These are phyloP conservation scores for Apotomis turbidana DNA, from an alignment of 2,888 invertebrate species.

Conservation along the genomic window DNA sequence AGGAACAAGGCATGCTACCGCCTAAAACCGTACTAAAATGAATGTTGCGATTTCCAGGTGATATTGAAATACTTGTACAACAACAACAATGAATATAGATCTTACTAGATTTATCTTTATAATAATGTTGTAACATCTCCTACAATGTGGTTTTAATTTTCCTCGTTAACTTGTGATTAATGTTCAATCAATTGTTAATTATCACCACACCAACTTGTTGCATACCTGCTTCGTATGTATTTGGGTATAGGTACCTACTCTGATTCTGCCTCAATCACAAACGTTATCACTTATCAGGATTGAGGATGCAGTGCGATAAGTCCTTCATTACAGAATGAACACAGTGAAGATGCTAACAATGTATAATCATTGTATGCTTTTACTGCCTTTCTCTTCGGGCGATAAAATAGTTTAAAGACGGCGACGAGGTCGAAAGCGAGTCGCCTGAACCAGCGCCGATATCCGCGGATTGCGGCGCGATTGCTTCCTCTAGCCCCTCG, in stretches of 20 bases:
- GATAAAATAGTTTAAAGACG: constrained; percentile 19
- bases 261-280: not conserved
- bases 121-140: not conserved
- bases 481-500: not conserved
- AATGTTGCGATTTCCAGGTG: not conserved
- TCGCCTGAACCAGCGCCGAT: not conserved
- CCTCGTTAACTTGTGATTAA: constrained; percentile 14
- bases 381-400: constrained; percentile 25
- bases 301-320: constrained; percentile 10
- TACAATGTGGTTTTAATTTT: constrained; percentile 7
- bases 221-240: not conserved
- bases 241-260: not conserved
- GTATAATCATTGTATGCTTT: constrained; percentile 14
- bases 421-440: not conserved
- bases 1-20: too few relatives aligned
- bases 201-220: constrained; percentile 7
- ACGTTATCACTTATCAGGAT: too few relatives aligned
- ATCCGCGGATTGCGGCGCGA: constrained; percentile 20
- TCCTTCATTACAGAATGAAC: constrained; percentile 5
- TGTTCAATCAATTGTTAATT: constrained; percentile 9
- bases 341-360: not conserved
- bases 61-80: not conserved
- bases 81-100: not conserved
- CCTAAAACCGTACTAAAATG: not conserved
- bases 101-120: not conserved